Conservation (phyloP, 2,113 vertebrate genomes). For the Stomatorhinus ivindoensis region DNA sequence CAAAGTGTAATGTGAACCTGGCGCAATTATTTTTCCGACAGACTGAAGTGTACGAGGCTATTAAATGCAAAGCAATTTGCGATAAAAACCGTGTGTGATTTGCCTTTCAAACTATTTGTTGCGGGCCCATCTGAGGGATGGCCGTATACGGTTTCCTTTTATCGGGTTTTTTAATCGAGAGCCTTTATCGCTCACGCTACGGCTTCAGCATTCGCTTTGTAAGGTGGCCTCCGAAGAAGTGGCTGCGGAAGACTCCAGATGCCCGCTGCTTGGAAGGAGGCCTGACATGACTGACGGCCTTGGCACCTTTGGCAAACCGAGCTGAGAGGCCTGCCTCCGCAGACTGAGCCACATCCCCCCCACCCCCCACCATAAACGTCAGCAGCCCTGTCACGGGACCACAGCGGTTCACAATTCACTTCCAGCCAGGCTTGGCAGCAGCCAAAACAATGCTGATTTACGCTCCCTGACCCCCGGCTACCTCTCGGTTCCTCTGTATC, state of each 20-base stretch:
- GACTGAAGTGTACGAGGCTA: background rate
- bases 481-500: constrained; percentile 2
- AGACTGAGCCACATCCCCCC: background rate
- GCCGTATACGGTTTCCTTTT: background rate
- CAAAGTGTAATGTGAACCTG: background rate
- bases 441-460: constrained; percentile 9
- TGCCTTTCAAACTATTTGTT: constrained; percentile 1
- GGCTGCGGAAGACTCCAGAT: background rate
- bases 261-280: background rate
- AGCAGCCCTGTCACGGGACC: background rate
- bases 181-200: background rate
- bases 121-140: background rate
- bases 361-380: background rate
- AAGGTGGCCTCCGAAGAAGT: background rate
- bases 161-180: background rate
- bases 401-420: background rate
- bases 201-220: background rate
- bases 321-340: background rate
- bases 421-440: background rate
- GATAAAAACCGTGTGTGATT: background rate
- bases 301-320: background rate
- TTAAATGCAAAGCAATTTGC: constrained; percentile 4
- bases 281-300: background rate
- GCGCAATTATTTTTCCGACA: background rate
- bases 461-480: background rate